phyloP scores from a whole-genome alignment of 2,888 invertebrate genomes.

The Eumacrocentrus americanus region DNA sequence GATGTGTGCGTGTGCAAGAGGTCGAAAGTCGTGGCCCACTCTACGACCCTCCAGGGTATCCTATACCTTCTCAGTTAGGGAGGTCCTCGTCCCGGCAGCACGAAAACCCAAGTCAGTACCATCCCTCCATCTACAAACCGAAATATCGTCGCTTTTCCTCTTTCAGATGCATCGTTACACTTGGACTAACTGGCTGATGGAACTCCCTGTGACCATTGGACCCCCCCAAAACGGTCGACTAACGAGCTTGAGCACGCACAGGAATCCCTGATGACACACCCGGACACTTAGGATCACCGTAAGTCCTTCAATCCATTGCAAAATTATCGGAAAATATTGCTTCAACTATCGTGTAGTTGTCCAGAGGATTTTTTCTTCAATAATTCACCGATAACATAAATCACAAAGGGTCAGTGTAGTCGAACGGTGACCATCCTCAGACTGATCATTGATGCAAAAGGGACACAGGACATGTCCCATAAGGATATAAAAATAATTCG shows the following conservation, averaged over 20 bases:
- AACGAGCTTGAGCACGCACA: slow-evolving; percentile 48
- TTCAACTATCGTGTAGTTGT: no score
- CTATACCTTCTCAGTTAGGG: slow-evolving; percentile 41
- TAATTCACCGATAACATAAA: no score
- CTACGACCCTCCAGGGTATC: slow-evolving; percentile 51
- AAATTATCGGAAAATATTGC: no score
- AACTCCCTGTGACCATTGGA: slow-evolving; percentile 46
- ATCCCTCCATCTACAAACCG: slow-evolving; percentile 27
- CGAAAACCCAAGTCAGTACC: slow-evolving; percentile 14
- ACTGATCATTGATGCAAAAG: slow-evolving; percentile 57
- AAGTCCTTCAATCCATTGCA: slow-evolving; percentile 17
- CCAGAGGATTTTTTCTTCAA: no score
- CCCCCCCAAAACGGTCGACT: slow-evolving; percentile 46
- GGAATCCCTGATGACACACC: slow-evolving; percentile 19
- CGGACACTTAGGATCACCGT: slow-evolving; percentile 22
- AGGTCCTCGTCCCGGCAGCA: slow-evolving; percentile 20
- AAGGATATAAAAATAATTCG: slow-evolving; percentile 61
- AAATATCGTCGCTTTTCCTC: slow-evolving; percentile 38
- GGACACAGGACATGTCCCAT: slow-evolving; percentile 47
- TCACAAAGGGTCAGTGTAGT: slow-evolving; percentile 25
- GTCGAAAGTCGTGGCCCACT: slow-evolving; percentile 42
- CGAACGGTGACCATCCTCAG: slow-evolving; percentile 45
- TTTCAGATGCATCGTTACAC: slow-evolving; percentile 53
- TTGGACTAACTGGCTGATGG: slow-evolving; percentile 46
- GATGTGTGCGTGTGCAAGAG: slow-evolving; percentile 39